phyloP scores from a whole-genome alignment of 1,140 invertebrate genomes.

The Microplitis mediator region DNA sequence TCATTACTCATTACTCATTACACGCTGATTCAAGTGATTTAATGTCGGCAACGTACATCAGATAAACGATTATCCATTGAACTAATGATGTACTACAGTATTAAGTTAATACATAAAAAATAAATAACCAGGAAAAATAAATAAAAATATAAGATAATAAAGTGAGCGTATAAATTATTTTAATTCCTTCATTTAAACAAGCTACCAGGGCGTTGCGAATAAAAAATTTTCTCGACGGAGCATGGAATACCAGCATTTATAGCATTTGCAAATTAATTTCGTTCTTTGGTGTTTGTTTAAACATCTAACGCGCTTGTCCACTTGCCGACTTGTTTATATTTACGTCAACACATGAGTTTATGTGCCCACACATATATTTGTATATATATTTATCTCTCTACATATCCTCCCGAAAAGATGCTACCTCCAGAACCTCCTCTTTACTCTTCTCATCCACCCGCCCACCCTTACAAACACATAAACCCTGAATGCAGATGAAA shows the following conservation, averaged over 20 bases:
- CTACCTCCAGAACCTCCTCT: not conserved
- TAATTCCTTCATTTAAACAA: no score
- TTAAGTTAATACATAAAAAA: no score
- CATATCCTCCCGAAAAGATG: no score
- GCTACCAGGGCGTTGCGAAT: constrained; percentile 12
- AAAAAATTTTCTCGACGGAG: constrained; percentile 31
- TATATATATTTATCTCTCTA: no score
- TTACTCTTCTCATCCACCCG: not conserved
- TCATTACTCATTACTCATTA: no score
- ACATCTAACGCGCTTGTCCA: constrained; percentile 52
- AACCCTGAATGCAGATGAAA: not conserved
- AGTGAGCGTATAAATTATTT: no score
- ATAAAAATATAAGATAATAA: no score
- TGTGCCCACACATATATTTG: not conserved
- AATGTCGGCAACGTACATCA: not conserved
- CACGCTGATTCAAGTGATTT: not conserved
- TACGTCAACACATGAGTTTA: constrained; percentile 3
- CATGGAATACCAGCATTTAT: constrained; percentile 33
- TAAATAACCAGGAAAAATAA: no score
- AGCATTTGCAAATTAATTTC: constrained; percentile 15
- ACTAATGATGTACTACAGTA: no score
- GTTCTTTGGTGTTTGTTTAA: constrained; percentile 44
- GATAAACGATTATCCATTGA: no score
- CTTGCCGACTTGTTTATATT: constrained; percentile 51
- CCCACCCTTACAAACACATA: not conserved